Evolutionary conservation across 2,888 invertebrate genomes (phyloP).

Genomic region (Itoplectis maculator): DNA sequence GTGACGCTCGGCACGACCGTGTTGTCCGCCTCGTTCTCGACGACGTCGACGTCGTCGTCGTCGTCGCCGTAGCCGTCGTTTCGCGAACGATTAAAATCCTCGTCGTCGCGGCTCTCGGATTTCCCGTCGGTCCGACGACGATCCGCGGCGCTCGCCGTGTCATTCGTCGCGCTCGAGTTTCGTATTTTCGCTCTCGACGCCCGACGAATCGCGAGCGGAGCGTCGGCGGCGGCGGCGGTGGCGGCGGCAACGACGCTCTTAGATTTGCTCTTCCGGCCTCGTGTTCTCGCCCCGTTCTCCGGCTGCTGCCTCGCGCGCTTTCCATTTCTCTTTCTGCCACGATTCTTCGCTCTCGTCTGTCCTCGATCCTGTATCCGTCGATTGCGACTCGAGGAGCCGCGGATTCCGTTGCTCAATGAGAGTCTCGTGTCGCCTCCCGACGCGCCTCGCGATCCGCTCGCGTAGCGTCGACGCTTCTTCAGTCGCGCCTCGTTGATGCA

Average conservation of each 20-base stretch:
- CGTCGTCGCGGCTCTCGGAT: background rate
- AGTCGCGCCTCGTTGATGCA: constrained; percentile 41
- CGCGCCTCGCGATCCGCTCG: constrained; percentile 51
- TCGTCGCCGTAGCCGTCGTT: too few species aligned
- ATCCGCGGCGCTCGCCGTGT: constrained; percentile 8
- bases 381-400: constrained; percentile 66
- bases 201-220: constrained; percentile 42
- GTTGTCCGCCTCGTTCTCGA: constrained; percentile 61
- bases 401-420: constrained; percentile 67
- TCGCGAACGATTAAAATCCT: constrained; percentile 25
- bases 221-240: constrained; percentile 21
- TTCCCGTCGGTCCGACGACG: too few species aligned
- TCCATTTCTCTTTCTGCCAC: constrained; percentile 70
- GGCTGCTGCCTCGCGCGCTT: constrained; percentile 63
- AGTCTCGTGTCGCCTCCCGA: constrained; percentile 47
- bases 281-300: constrained; percentile 20
- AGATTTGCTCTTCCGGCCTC: constrained; percentile 54
- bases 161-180: constrained; percentile 22
- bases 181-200: constrained; percentile 13
- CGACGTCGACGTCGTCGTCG: too few species aligned
- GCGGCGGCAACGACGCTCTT: constrained; percentile 16
- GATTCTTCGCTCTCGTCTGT: constrained; percentile 72
- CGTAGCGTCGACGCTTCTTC: constrained; percentile 67
- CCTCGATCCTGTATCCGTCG: constrained; percentile 55
- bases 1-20: constrained; percentile 52